Evolutionary conservation across 2,113 vertebrate genomes (phyloP), one percentile per base, ranked within the genome.

Genomic region (Meleagris gallopavo): DNA sequence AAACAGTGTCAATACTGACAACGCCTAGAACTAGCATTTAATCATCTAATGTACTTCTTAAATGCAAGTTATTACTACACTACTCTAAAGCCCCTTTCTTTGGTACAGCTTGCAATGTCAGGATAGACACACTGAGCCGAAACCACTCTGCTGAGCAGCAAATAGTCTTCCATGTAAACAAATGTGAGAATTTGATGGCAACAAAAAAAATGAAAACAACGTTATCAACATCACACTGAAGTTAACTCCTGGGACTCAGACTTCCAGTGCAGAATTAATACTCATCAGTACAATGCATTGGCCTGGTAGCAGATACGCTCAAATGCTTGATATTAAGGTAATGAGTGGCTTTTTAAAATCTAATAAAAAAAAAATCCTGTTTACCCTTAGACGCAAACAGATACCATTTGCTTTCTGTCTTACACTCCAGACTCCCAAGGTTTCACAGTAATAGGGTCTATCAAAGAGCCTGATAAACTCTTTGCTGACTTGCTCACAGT

Each of bases 141-240:
- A 86, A 4, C 9, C 10, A 61, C 5, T 32, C n/a, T 2, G 4
- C 21, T 19, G 43, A 77, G 66, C 1, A 50, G 10, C 0, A 38
- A 67, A 55, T 16, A 24, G 43, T 83, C 17, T 73, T 77, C 27
- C 9, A 65, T 5, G 25, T 50, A 73, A 81, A 55, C 11, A 74
- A 50, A 85, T 9, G 43, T 45, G 22, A 79, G 41, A 60, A 58
- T 46, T 8, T 46, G 7, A 55, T 27, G 12, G 12, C 5, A 79
- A 61, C 11, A 64, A 52, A 38, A 13, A 13, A 58, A n/a, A 90
- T 83, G 72, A 58, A 40, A 19, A 69, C 52, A 16, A 27, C 20
- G 48, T 13, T 43, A 71, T 13, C 36, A 81, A 19, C 54, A 77
- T 77, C 38, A 78, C 17, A 38, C 25, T 60, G 10, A 73, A 86